Base-by-base conservation (phyloP, 2,797 vertebrate genomes). In the Valencia hispanica region DNA sequence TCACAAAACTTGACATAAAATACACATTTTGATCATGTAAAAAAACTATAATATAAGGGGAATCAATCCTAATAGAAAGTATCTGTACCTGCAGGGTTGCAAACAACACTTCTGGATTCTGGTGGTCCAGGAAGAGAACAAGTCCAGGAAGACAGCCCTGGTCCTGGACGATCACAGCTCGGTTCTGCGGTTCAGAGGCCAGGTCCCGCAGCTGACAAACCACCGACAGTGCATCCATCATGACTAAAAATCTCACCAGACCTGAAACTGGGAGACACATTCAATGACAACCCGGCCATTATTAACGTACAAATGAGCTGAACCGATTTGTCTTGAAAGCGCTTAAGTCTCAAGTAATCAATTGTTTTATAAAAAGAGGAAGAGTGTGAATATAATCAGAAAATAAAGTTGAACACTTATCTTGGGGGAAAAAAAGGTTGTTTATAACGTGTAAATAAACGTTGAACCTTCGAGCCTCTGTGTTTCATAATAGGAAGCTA, bases 171-270 rank as follows among this genome's bases (percentile, higher is more conserved):
- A 96, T 96, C 9, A 87, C 90, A 53, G 89, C 91, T 72, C 94
- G 93, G 79, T 96, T 96, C 84, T 95, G 94, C 25, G 95, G 95
- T 69, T 96, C 95, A 1, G 96, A 95, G 2, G 95, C 95, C 83
- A 97, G 86, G 77, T 96, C 92, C 85, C 93, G 89, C 50, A 96
- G 87, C 79, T 96, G 95, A 71, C 88, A 92, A 75, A 96, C 94
- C 70, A 96, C 94, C 7, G 95, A 92, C 83, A 96, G 73, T 0
- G 94, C 93, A 55, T 96, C 94, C 94, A 95, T 95, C 93, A 92
- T 93, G 22, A 81, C 72, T 65, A 41, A 1, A 6, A 34, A 43
- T 1, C 22, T 63, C 0, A 65, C 27, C 34, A 0, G 0, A 72
- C 47, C 87, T 85, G 65, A 78, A 79, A 72, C 8, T n/a, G 30